Base-by-base conservation (phyloP, 1,140 invertebrate species). In the Drosophila truncata region DNA sequence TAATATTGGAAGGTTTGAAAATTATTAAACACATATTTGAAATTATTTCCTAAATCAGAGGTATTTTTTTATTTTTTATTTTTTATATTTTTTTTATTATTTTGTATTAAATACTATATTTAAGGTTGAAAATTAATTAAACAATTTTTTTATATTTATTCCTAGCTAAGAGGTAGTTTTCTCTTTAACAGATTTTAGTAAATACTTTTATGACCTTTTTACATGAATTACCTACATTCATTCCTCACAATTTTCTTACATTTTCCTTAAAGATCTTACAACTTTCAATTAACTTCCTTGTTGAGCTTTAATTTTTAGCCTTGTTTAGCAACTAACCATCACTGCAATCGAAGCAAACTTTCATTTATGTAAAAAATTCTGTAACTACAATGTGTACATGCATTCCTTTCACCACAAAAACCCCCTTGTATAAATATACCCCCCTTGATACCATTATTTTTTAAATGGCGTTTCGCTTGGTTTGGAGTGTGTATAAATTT, bases 401-500 rank as follows among this genome's bases (percentile, higher is more conserved):
- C 67, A 69, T 71, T 72, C 69, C 69, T 72, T 72, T 72, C 69
- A 72, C 66, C 69, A 49, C 66, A 1, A 29, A 55, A 29, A 29
- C 18, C 14, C 18, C 14, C 35, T 9, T 25, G 42, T 39, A 39
- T 71, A 71, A 59, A 71, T 71, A 18, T 71, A 47, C 25, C 69
- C 31, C 29, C 18, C 4, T 23, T 23, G 50, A 33, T 41, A 41
- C 41, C 65, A 72, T 72, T 72, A 71, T 27, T 39, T 71, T 54
- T 71, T 72, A 58, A 71, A 71, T 71, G 57, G 66, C 69, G 66
- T 72, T 59, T 72, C 69, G 69, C 69, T 71, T 72, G 65, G 69
- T 7, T 71, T 58, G 27, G 10, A 59, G 20, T 35, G 6, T 23
- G 6, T 23, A 29, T 49, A 49, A 41, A 57, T 31, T 70, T 70